These are phyloP conservation scores for Steinernema carpocapsae DNA, from an alignment of 2,888 invertebrate genomes.

Conservation along the genomic window DNA sequence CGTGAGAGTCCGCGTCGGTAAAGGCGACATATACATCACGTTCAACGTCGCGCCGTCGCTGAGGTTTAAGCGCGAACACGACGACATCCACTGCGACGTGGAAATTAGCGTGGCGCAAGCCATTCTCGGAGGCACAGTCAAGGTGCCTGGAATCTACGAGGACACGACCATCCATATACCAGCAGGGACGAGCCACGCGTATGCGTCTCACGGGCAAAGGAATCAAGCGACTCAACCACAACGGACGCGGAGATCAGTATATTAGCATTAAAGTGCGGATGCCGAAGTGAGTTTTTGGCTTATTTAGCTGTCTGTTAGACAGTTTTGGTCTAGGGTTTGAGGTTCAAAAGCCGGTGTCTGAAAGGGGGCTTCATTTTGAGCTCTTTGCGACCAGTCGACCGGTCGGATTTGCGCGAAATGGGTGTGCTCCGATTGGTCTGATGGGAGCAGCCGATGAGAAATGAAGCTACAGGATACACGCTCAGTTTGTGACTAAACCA, in stretches of 20 bases:
- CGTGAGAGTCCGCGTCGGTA: slow-evolving; percentile 88
- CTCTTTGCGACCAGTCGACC: too few species aligned
- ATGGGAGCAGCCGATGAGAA: too few species aligned
- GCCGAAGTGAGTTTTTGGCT: slow-evolving; percentile 78
- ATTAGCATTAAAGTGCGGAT: slow-evolving; percentile 86
- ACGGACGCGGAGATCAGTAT: slow-evolving; percentile 94
- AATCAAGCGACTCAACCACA: slow-evolving; percentile 85
- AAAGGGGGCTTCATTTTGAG: too few species aligned
- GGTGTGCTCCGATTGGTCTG: too few species aligned
- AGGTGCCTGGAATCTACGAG: slow-evolving; percentile 91
- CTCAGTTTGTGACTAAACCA: too few species aligned
- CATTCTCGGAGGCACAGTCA: slow-evolving; percentile 86
- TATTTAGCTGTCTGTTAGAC: too few species aligned
- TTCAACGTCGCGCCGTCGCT: slow-evolving; percentile 68
- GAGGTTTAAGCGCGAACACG: slow-evolving; percentile 88
- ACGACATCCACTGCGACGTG: slow-evolving; percentile 94
- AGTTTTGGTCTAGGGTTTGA: too few species aligned
- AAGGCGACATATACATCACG: slow-evolving; percentile 65
- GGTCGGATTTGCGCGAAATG: too few species aligned
- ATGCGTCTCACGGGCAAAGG: slow-evolving; percentile 88
- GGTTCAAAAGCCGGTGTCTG: too few species aligned
- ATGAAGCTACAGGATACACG: too few species aligned
- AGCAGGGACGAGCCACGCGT: slow-evolving; percentile 83
- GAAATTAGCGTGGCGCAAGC: slow-evolving; percentile 83
- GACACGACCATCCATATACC: slow-evolving; percentile 89